Conservation (phyloP, 2,797 vertebrate genomes). For the Enteromius unitaeniatus region DNA sequence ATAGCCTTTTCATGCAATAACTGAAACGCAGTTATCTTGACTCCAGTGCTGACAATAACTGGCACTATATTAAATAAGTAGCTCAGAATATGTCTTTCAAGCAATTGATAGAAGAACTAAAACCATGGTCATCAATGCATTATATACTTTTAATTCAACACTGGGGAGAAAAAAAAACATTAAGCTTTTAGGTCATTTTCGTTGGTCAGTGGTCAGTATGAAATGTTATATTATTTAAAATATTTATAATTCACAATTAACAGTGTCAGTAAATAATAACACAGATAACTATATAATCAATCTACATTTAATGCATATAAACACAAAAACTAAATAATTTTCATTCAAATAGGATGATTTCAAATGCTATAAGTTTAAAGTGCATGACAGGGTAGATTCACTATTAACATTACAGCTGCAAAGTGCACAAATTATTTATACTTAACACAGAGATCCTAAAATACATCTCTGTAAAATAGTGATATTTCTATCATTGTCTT, state of each 20-base stretch:
- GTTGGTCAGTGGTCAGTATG: not conserved
- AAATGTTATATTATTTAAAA: not conserved
- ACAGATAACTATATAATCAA: not conserved
- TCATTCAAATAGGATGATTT: not conserved
- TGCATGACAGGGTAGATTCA: not conserved
- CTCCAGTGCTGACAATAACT: not conserved
- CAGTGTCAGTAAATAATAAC: not conserved
- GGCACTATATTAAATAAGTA: not conserved
- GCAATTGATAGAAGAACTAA: not conserved
- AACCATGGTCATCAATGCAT: not conserved
- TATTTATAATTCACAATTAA: not conserved
- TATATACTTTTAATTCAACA: not conserved
- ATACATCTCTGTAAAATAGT: conserved; percentile 5
- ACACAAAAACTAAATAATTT: not conserved
- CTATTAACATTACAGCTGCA: not conserved
- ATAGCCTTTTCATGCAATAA: not conserved
- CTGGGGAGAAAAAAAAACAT: not conserved
- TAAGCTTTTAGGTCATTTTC: not conserved
- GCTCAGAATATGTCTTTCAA: not conserved
- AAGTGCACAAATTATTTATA: not conserved
- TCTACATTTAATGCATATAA: not conserved
- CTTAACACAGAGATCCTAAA: not conserved
- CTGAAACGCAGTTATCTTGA: not conserved
- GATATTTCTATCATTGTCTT: conserved; percentile 64
- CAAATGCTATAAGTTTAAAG: not conserved